phyloP scores from a whole-genome alignment of 2,888 invertebrate species.

The Apamea crenata region DNA sequence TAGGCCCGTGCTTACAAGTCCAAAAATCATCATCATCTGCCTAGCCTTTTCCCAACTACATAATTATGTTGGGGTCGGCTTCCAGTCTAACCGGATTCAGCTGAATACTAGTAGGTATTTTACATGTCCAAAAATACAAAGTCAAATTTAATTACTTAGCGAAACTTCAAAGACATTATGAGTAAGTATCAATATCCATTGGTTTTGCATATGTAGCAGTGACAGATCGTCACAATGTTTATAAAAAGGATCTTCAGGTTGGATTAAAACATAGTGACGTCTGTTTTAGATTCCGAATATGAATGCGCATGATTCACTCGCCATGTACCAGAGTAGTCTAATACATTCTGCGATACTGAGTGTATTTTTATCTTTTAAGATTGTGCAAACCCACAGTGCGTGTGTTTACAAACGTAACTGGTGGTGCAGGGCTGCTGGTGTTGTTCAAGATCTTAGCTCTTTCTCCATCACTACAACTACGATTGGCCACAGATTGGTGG shows the following conservation, averaged over 20 bases:
- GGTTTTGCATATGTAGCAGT: background rate
- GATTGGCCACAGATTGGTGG: too few relatives aligned
- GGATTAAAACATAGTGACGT: conserved; percentile 16
- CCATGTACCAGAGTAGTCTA: conserved; percentile 26
- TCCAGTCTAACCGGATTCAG: too few relatives aligned
- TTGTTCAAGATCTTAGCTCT: background rate
- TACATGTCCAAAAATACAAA: background rate
- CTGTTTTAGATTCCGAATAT: conserved; percentile 19
- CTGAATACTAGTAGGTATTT: too few relatives aligned
- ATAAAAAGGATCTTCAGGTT: background rate
- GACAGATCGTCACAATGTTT: background rate
- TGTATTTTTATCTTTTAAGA: conserved; percentile 64
- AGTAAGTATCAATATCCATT: background rate
- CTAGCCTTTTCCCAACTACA: too few relatives aligned
- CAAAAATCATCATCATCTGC: background rate
- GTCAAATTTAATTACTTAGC: background rate
- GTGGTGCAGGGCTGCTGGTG: conserved; percentile 27
- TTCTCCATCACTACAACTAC: background rate
- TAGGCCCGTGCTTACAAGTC: background rate
- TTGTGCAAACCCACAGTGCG: conserved; percentile 54
- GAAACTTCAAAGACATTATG: background rate
- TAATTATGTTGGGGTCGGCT: too few relatives aligned
- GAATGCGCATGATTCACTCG: conserved; percentile 54
- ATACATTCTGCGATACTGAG: conserved; percentile 45
- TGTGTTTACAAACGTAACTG: conserved; percentile 59